A percentile compares a stretch with the other conserved stretches of the same genome.
phyloP scores from a whole-genome alignment of 2,113 vertebrate genomes.

The Phalacrocorax brasilianus region DNA sequence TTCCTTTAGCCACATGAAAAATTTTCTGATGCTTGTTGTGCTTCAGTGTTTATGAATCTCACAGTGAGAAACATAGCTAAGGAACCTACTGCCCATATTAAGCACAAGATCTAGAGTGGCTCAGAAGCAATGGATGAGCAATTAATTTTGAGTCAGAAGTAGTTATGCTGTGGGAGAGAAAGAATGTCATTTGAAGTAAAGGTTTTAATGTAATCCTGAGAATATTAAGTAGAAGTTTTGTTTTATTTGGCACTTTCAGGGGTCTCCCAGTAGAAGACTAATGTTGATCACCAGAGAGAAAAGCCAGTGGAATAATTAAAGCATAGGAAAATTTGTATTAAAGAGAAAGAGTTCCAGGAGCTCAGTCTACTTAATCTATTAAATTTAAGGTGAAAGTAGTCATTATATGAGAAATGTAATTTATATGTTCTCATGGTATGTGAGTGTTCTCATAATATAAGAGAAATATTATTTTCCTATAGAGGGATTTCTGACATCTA shows the following conservation, averaged over 20 bases:
- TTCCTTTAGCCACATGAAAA: neutral
- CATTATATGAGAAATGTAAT: neutral
- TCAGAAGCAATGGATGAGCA: neutral
- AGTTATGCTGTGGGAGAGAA: neutral
- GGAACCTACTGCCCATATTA: neutral
- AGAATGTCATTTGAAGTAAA: neutral
- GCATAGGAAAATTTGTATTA: neutral
- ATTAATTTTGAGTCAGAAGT: neutral
- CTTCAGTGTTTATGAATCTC: neutral
- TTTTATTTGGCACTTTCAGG: slow-evolving; percentile 8
- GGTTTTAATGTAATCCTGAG: neutral
- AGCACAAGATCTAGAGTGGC: neutral
- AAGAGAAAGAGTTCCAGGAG: neutral
- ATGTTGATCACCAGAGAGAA: slow-evolving; percentile 14
- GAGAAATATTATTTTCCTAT: neutral
- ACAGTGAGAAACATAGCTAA: neutral
- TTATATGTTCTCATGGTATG: neutral
- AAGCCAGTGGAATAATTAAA: slow-evolving; percentile 34
- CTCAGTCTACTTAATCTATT: neutral
- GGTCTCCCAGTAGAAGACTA: neutral
- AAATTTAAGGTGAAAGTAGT: neutral
- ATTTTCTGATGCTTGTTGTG: neutral
- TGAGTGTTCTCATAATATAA: neutral
- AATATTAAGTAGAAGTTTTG: neutral
- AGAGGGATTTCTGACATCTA: neutral